Percentiles rank a stretch among this genome's conserved stretches.
Evolutionary conservation across 2,888 invertebrate genomes (phyloP).

Genomic region (Oeneis ivallda): DNA sequence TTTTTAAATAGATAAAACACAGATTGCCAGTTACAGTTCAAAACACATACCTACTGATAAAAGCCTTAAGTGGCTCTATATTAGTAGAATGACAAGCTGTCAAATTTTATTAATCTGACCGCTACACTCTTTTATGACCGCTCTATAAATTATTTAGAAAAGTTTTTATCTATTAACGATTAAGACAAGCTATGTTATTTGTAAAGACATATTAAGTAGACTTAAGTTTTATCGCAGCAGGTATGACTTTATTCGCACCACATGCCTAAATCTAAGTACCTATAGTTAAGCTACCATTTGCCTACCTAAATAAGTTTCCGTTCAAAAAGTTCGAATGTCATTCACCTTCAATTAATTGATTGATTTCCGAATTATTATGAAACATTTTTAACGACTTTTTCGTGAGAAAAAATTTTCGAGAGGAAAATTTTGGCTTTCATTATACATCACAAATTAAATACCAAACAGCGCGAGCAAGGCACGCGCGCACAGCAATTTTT

Average conservation of each 20-base stretch:
- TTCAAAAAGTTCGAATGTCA: no score
- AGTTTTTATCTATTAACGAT: slow-evolving; percentile 70
- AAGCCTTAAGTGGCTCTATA: slow-evolving; percentile 51
- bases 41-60: slow-evolving; percentile 47
- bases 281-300: no score
- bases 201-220: slow-evolving; percentile 48
- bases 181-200: slow-evolving; percentile 65
- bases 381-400: no score
- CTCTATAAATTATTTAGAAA: slow-evolving; percentile 72
- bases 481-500: no score
- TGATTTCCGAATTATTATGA: no score
- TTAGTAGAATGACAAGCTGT: slow-evolving; percentile 66
- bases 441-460: no score
- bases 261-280: no score
- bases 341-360: no score
- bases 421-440: no score
- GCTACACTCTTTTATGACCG: slow-evolving; percentile 66
- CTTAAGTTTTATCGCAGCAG: not conserved
- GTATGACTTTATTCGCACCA: not conserved
- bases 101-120: slow-evolving; percentile 67
- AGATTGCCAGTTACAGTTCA: slow-evolving; percentile 30
- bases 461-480: no score
- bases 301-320: no score
- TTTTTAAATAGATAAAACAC: slow-evolving; percentile 35
- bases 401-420: no score